Evolutionary conservation across 2,113 vertebrate genomes (phyloP), one percentile per base, ranked within the genome.

Genomic region (Pollimyrus isidori): DNA sequence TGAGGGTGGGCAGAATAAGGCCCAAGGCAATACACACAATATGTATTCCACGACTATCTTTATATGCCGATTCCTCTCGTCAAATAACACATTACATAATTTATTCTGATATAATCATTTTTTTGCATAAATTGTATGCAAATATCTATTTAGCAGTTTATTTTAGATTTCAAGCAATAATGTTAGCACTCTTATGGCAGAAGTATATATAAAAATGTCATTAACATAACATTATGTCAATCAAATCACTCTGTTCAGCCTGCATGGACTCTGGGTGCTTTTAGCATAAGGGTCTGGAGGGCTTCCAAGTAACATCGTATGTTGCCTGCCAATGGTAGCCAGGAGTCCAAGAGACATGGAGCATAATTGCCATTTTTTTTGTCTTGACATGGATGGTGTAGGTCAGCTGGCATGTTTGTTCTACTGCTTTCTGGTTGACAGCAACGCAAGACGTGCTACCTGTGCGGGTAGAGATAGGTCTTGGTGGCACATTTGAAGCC

Each of bases 171-270:
- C 73, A 39, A 39, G 35, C 69, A 76, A 76, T 76, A 76, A 39
- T 39, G 39, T 76, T 39, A 76, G 26, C 35, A 42, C 73, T 42
- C 35, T 35, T 73, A 80, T 19, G 10, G 30, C 35, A 80, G 73
- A 80, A 42, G 73, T 80, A 39, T 80, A 80, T 80, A 7, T 80
- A 80, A 80, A 65, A 69, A 19, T 58, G 11, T 80, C n/a, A 62
- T 89, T 83, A 89, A 80, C 73, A 19, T 80, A 80, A 80, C 30
- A 42, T 42, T 17, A 80, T 80, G 73, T 80, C 73, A 80, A 80
- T 80, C 73, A 80, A 80, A 39, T 42, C 73, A 80, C 35, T 76
- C 30, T 42, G 73, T 39, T 3, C 30, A 80, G 17, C 1, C 73
- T 19, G 15, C 35, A 80, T 80, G 73, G 30, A 80, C 19, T 80